Evolutionary conservation across 1,140 invertebrate species (phyloP).

Genomic region (Pseudomyrmex cubaensis): DNA sequence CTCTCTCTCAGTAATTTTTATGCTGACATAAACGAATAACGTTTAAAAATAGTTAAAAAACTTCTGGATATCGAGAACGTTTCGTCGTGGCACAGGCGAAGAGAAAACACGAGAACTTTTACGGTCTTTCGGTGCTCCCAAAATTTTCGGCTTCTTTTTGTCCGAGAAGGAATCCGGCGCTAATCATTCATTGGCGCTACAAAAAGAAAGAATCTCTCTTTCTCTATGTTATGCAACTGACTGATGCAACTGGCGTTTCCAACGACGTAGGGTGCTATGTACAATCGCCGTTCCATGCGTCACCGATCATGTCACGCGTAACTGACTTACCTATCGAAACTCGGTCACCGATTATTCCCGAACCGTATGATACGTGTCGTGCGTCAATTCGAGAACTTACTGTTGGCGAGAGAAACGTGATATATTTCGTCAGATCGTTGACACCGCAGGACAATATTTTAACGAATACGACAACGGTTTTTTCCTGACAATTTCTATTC

Average conservation of each 20-base stretch:
- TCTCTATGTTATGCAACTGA: slow-evolving; percentile 45
- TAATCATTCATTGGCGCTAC: slow-evolving; percentile 63
- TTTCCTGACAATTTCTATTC: not conserved
- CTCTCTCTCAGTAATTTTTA: too few species aligned
- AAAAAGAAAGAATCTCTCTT: slow-evolving; percentile 43
- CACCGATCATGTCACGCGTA: slow-evolving; percentile 22
- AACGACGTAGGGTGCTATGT: slow-evolving; percentile 11
- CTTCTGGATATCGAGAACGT: not conserved
- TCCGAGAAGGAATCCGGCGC: slow-evolving; percentile 54
- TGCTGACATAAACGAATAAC: too few species aligned
- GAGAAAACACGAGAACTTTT: not conserved
- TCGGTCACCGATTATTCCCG: slow-evolving; percentile 33
- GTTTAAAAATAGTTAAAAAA: not conserved
- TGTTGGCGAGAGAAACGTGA: slow-evolving; percentile 20
- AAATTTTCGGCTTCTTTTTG: slow-evolving; percentile 41
- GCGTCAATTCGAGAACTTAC: slow-evolving; percentile 29
- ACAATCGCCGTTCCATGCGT: slow-evolving; percentile 10
- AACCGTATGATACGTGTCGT: slow-evolving; percentile 35
- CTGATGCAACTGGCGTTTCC: slow-evolving; percentile 61
- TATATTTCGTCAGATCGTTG: slow-evolving; percentile 21
- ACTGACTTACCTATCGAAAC: slow-evolving; percentile 25
- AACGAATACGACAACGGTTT: not conserved
- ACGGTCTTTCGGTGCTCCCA: not conserved
- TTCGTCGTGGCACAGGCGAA: not conserved
- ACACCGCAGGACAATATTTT: slow-evolving; percentile 18